These are phyloP conservation scores for Epicampocera succincta DNA, from an alignment of 2,888 invertebrate species.

Conservation along the genomic window DNA sequence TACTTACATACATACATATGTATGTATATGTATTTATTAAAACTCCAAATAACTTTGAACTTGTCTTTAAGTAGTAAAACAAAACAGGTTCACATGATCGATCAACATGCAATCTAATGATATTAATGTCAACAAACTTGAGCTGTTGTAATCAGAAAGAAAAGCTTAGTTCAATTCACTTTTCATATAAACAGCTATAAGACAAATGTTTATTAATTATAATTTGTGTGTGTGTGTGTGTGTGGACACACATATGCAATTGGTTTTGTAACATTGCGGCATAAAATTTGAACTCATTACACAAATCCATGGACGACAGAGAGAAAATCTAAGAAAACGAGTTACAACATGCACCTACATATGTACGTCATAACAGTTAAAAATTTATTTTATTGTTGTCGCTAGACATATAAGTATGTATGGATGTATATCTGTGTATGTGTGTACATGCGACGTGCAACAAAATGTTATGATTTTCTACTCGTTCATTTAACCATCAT, in stretches of 20 bases:
- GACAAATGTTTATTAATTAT: slow-evolving; percentile 40
- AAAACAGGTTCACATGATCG: slow-evolving; percentile 62
- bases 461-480: slow-evolving; percentile 29
- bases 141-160: slow-evolving; percentile 3
- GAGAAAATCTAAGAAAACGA: slow-evolving; percentile 51
- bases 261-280: slow-evolving; percentile 58
- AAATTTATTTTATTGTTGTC: slow-evolving; percentile 24
- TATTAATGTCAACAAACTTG: slow-evolving; percentile 65
- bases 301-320: slow-evolving; percentile 41
- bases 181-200: slow-evolving; percentile 53
- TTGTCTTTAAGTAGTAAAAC: slow-evolving; percentile 60
- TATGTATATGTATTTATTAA: neutral
- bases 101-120: slow-evolving; percentile 48
- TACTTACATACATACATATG: too few relatives aligned
- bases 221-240: neutral
- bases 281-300: slow-evolving; percentile 64
- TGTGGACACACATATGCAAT: slow-evolving; percentile 19
- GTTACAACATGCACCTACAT: slow-evolving; percentile 62
- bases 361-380: slow-evolving; percentile 41
- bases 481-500: slow-evolving; percentile 9
- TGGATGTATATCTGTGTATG: too few relatives aligned
- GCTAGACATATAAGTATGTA: neutral
- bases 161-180: slow-evolving; percentile 36
- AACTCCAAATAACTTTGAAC: slow-evolving; percentile 61
- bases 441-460: slow-evolving; percentile 1